Evolutionary conservation across 2,888 invertebrate species (phyloP).

Genomic region (Mimachlamys varia): DNA sequence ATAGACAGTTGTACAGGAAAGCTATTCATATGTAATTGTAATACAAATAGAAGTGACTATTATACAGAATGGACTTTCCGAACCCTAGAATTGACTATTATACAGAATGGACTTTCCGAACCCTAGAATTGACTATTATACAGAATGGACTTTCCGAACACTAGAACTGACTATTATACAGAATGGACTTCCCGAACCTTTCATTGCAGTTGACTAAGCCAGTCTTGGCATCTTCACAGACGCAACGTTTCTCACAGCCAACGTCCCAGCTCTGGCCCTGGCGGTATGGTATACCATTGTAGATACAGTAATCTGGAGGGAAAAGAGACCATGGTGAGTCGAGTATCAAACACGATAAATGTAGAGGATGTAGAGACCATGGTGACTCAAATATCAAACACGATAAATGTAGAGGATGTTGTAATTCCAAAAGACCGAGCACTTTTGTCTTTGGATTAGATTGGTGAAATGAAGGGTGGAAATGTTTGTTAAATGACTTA

Average conservation of each 20-base stretch:
- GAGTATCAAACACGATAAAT: neutral
- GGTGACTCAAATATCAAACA: neutral
- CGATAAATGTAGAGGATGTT: too few species aligned
- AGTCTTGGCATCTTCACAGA: conserved; percentile 66
- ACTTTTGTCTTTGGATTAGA: too few species aligned
- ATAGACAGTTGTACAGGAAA: too few species aligned
- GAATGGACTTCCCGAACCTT: conserved; percentile 55
- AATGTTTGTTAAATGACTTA: neutral
- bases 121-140: conserved; percentile 50
- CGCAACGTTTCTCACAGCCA: conserved; percentile 72
- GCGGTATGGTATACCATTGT: conserved; percentile 66
- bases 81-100: conserved; percentile 55
- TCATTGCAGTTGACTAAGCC: conserved; percentile 68
- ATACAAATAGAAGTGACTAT: too few species aligned
- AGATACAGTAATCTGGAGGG: conserved; percentile 70
- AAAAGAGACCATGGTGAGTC: neutral
- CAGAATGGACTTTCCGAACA: conserved; percentile 49
- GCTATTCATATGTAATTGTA: too few species aligned
- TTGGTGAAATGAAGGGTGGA: too few species aligned
- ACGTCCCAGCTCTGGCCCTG: conserved; percentile 67
- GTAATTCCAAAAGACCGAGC: too few species aligned
- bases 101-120: conserved; percentile 40
- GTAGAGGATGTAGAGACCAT: neutral
- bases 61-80: neutral
- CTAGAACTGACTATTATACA: too few species aligned